Evolutionary conservation across 2,888 invertebrate species (phyloP).

Genomic region (Camptogramma bilineatum): DNA sequence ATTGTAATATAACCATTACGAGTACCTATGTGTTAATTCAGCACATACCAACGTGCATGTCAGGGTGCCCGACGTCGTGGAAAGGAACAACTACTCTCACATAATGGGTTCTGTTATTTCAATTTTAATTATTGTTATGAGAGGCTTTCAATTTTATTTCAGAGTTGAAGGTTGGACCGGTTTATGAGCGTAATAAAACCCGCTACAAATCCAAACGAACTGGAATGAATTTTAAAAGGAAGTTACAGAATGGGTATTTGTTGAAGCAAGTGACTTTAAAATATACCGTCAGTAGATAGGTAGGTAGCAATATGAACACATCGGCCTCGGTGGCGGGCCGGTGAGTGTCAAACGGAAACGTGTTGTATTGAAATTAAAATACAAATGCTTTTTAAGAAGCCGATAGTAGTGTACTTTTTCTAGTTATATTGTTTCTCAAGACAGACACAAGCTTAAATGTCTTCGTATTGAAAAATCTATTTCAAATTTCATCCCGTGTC

Average conservation of each 20-base stretch:
- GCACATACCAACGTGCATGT: background rate
- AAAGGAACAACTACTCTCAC: slow-evolving; percentile 13
- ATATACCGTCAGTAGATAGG: no score
- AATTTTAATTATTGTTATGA: slow-evolving; percentile 32
- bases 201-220: slow-evolving; percentile 9
- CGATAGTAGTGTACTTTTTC: no score
- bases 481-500: background rate
- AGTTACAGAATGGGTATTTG: background rate
- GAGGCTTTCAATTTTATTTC: slow-evolving; percentile 24
- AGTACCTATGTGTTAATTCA: no score
- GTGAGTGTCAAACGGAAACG: no score
- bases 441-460: no score
- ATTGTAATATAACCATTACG: background rate
- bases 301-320: no score
- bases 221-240: slow-evolving; percentile 21
- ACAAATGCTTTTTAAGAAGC: no score
- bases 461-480: no score
- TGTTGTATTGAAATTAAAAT: no score
- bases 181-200: slow-evolving; percentile 31
- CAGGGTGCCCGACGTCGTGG: background rate
- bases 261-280: background rate
- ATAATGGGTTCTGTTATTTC: slow-evolving; percentile 28
- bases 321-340: no score
- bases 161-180: slow-evolving; percentile 13
- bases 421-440: no score